Conservation (phyloP, 2,797 vertebrate genomes). For the Margarornis squamiger region DNA sequence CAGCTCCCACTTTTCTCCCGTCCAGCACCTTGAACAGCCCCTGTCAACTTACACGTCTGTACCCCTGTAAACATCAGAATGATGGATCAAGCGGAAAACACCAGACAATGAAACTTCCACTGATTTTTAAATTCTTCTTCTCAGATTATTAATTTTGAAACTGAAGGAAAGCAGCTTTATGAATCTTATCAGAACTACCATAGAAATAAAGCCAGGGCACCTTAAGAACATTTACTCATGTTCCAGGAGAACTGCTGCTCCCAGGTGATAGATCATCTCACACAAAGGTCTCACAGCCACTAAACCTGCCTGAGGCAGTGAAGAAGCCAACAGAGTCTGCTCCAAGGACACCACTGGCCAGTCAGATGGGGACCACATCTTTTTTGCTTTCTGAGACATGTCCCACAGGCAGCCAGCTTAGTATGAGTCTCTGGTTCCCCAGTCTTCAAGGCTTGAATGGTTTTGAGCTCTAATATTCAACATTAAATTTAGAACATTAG, state of each 20-base stretch:
- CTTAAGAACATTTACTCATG: background rate
- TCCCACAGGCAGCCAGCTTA: background rate
- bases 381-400: background rate
- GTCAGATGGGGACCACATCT: background rate
- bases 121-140: background rate
- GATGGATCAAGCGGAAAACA: background rate
- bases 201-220: background rate
- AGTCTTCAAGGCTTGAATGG: background rate
- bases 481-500: background rate
- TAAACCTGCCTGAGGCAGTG: background rate
- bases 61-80: background rate
- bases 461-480: background rate
- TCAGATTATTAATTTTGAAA: background rate
- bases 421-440: background rate
- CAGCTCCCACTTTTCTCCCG: background rate
- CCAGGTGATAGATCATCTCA: background rate
- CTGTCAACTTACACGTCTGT: rapidly evolving
- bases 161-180: background rate
- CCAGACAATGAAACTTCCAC: background rate
- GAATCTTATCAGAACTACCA: background rate
- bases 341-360: background rate
- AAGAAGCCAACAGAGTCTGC: background rate
- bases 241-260: background rate
- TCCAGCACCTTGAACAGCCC: background rate
- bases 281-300: background rate